Base-by-base conservation (phyloP, 2,888 invertebrate genomes). In the Harmothoe impar region DNA sequence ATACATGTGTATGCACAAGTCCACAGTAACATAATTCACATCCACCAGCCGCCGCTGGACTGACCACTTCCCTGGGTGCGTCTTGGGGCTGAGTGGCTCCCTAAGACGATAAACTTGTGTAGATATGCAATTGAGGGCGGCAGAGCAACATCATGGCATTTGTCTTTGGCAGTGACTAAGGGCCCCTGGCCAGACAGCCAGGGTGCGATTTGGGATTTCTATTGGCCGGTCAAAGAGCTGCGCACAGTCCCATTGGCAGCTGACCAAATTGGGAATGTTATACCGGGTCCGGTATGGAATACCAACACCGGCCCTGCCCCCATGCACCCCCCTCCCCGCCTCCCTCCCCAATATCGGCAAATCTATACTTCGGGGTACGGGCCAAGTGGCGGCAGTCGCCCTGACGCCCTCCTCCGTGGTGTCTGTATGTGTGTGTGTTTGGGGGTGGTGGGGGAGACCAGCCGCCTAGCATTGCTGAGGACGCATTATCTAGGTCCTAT, bases 231-330 rank as follows among this genome's bases (percentile, higher is more conserved):
- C 72, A 72, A 72, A 72, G 72, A 29, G 29, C 72, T 72, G 25
- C 31, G 3, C 25, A 15, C 72, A 25, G 72, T 25, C 72, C 72
- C 72, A 72, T 72, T 72, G 72, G 72, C 72, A 72, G 72, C 72
- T 72, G 31, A 72, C 72, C 72, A 72, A 72, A 72, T 72, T 72
- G 72, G 72, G 72, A 72, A 72, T 72, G 72, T 72, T 72, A 72
- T 72, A 72, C 72, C 72, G n/a, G 29, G 72, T 15, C 72, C 15
- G 29, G 29, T 15, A 25, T 29, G 72, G 72, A 72, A 72, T 72
- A 72, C 72, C 72, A 72, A 72, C 31, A n/a, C 23, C 20, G 62
- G 10, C 20, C 62, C 43, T 43, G 43, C 43, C 43, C 43, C 43
- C 10, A 7, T 43, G 43, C 43, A 43, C 43, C 10, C 43, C 43